Conservation (phyloP, 2,113 vertebrate species). For the Prolemur simus region DNA sequence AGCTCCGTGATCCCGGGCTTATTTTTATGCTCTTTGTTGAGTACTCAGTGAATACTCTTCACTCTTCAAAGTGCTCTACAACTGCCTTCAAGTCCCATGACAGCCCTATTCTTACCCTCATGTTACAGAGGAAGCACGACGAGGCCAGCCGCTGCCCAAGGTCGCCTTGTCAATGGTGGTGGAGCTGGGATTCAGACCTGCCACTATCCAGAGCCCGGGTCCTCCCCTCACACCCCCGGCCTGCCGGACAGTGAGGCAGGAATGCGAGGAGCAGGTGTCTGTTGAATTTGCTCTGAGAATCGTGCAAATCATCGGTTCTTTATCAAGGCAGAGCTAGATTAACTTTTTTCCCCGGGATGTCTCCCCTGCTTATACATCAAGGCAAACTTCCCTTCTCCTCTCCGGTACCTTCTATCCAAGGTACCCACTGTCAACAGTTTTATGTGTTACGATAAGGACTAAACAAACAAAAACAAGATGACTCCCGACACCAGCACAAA, state of each 20-base stretch:
- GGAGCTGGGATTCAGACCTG: neutral
- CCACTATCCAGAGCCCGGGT: neutral
- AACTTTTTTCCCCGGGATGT: neutral
- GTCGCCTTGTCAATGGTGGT: neutral
- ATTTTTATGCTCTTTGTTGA: neutral
- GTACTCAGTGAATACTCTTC: neutral
- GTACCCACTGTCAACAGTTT: neutral
- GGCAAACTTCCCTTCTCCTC: neutral
- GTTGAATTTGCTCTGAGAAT: neutral
- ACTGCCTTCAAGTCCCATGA: neutral
- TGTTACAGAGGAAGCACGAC: neutral
- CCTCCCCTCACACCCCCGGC: too few species aligned
- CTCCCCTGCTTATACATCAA: neutral
- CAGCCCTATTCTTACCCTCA: neutral
- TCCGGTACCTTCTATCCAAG: neutral
- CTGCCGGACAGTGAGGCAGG: neutral
- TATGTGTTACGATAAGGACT: neutral
- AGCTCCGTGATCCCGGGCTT: neutral
- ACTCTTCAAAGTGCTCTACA: neutral
- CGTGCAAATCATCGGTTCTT: neutral
- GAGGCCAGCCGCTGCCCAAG: neutral
- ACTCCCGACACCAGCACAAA: neutral
- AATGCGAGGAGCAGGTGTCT: neutral
- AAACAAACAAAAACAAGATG: neutral
- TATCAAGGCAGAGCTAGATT: neutral